Conservation (phyloP, 1,140 invertebrate species). For the Lepidurus apus region DNA sequence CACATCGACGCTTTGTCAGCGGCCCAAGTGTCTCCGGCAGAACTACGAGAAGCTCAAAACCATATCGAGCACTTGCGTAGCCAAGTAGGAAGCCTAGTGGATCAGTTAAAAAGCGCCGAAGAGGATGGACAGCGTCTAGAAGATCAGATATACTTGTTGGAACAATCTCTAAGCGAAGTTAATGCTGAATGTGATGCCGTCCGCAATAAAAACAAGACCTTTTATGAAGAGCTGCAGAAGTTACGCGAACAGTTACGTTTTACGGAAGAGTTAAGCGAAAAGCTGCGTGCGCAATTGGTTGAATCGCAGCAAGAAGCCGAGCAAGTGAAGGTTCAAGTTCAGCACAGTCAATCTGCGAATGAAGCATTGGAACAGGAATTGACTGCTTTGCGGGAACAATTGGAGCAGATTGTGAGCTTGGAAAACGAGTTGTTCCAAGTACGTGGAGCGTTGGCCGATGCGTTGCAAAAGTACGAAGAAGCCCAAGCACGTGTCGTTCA, state of each 20-base stretch:
- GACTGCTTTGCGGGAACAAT: not conserved
- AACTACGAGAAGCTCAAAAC: not conserved
- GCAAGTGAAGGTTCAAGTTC: not conserved
- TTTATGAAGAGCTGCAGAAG: constrained; percentile 7
- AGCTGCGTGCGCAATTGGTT: not conserved
- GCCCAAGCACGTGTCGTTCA: not conserved
- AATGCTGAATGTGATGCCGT: not conserved
- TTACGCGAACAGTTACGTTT: constrained; percentile 14
- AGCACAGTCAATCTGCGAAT: not conserved
- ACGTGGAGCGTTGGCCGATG: not conserved
- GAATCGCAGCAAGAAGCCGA: not conserved
- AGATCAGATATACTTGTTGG: not conserved
- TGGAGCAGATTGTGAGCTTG: not conserved
- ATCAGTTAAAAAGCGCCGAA: not conserved
- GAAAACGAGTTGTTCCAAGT: not conserved
- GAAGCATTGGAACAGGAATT: not conserved
- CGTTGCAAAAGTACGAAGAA: not conserved
- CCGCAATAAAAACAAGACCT: not conserved
- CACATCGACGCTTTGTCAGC: not conserved
- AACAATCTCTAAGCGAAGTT: not conserved
- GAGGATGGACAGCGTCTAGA: not conserved
- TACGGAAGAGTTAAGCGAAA: not conserved
- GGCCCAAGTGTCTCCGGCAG: not conserved
- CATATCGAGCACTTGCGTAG: not conserved
- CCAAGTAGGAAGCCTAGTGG: not conserved